Percentiles rank a stretch among this genome's conserved stretches.
phyloP scores from a whole-genome alignment of 2,888 invertebrate genomes.

The Gymnocheta viridis region DNA sequence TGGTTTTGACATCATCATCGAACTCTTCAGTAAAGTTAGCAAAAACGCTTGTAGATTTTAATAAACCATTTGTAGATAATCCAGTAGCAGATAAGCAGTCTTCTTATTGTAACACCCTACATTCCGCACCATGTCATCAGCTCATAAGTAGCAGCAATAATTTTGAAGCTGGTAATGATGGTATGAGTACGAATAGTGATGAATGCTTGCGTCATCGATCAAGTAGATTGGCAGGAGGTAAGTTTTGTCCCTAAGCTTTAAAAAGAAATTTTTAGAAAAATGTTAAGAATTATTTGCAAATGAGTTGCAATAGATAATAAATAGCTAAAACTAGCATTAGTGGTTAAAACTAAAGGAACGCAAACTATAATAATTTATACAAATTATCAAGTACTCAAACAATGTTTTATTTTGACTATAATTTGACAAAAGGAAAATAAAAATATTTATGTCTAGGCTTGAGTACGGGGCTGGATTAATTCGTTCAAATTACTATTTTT shows the following conservation, averaged over 20 bases:
- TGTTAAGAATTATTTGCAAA: not conserved
- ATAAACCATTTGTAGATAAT: constrained; percentile 20
- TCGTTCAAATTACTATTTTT: too few relatives aligned
- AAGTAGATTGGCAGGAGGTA: constrained; percentile 43
- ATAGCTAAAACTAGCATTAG: too few relatives aligned
- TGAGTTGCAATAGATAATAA: too few relatives aligned
- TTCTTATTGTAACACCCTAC: not conserved
- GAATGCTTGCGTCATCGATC: not conserved
- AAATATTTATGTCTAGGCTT: too few relatives aligned
- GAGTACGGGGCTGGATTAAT: too few relatives aligned
- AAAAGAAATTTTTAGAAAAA: not conserved
- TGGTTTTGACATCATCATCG: not conserved
- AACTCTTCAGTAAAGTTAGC: constrained; percentile 9
- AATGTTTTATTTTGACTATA: too few relatives aligned
- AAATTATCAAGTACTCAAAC: too few relatives aligned
- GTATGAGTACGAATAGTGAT: constrained; percentile 4
- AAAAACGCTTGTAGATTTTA: constrained; percentile 30
- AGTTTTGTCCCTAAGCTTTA: not conserved
- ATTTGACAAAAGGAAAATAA: too few relatives aligned
- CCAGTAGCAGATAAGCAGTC: not conserved
- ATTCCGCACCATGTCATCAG: not conserved
- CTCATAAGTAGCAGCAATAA: not conserved
- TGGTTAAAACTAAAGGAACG: too few relatives aligned
- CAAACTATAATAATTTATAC: too few relatives aligned
- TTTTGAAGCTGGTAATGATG: not conserved